These are phyloP conservation scores for Oxyteleia sp. DNA, from an alignment of 2,888 invertebrate genomes.

Conservation along the genomic window DNA sequence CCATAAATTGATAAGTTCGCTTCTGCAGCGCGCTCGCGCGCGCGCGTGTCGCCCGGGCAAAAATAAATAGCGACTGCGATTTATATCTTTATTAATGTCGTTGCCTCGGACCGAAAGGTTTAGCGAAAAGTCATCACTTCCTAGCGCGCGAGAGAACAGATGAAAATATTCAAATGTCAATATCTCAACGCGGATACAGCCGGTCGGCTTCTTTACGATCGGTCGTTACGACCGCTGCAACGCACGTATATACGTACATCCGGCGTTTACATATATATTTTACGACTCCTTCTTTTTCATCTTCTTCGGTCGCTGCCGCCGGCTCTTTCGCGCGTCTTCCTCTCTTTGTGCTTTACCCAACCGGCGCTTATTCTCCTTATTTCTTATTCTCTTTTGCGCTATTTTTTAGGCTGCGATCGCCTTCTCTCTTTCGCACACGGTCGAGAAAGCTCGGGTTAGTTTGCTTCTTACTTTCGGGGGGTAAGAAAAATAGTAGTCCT, in stretches of 20 bases:
- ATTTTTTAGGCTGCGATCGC: constrained; percentile 6
- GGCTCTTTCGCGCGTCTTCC: constrained; percentile 54
- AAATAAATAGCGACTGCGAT: constrained; percentile 55
- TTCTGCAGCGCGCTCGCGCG: no score
- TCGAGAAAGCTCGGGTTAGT: constrained; percentile 9
- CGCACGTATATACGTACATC: constrained; percentile 77
- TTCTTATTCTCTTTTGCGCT: constrained; percentile 43
- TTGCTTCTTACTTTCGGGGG: neutral
- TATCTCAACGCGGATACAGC: constrained; percentile 76
- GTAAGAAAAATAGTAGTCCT: constrained; percentile 7
- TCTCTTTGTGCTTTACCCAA: constrained; percentile 62
- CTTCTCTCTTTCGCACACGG: constrained; percentile 4
- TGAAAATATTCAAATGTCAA: constrained; percentile 82
- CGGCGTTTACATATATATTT: constrained; percentile 78
- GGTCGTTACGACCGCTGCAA: constrained; percentile 78
- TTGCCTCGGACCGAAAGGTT: constrained; percentile 59
- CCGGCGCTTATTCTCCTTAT: constrained; percentile 49
- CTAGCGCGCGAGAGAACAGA: constrained; percentile 75
- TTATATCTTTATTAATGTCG: constrained; percentile 71
- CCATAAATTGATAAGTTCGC: constrained; percentile 68
- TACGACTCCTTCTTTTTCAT: constrained; percentile 77
- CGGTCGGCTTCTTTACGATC: constrained; percentile 80
- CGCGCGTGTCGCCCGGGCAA: constrained; percentile 38
- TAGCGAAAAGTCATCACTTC: constrained; percentile 69
- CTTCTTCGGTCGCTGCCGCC: constrained; percentile 61